A percentile compares a stretch with the other conserved stretches of the same genome.
Evolutionary conservation across 2,797 vertebrate species (phyloP).

Genomic region (Helicolenus hilgendorfi): DNA sequence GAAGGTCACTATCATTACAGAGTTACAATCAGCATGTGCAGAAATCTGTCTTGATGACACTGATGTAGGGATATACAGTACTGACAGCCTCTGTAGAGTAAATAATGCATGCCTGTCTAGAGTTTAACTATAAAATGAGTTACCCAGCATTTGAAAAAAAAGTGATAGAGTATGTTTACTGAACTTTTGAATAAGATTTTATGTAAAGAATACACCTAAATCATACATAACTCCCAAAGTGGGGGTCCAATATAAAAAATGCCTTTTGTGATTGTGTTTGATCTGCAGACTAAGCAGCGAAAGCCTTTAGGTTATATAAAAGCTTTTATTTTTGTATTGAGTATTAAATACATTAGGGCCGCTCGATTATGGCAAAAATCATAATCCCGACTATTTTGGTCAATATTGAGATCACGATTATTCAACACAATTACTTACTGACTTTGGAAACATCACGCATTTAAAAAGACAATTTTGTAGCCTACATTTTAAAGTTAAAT

Average conservation of each 20-base stretch:
- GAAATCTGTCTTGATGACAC: background rate
- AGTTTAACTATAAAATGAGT: background rate
- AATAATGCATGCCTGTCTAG: background rate
- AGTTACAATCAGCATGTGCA: slow-evolving; percentile 3
- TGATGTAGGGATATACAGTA: background rate
- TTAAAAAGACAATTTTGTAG: too few species aligned
- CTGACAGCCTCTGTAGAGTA: background rate
- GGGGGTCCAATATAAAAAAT: background rate
- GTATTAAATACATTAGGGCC: too few species aligned
- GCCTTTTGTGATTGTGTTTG: too few species aligned
- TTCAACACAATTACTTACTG: too few species aligned
- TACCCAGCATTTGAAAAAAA: background rate
- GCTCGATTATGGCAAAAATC: too few species aligned
- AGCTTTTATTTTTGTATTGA: too few species aligned
- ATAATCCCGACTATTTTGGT: too few species aligned
- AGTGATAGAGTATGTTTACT: background rate
- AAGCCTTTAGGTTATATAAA: too few species aligned
- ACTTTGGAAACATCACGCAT: too few species aligned
- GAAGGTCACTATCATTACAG: slow-evolving; percentile 90
- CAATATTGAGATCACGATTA: too few species aligned
- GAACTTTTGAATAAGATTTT: background rate
- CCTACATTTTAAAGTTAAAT: too few species aligned
- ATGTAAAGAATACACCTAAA: background rate
- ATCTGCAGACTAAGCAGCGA: too few species aligned
- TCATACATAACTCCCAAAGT: background rate